Percentiles rank a stretch among this genome's conserved stretches.
Conservation (phyloP, 2,888 invertebrate genomes). For the Agrypnus murinus region DNA sequence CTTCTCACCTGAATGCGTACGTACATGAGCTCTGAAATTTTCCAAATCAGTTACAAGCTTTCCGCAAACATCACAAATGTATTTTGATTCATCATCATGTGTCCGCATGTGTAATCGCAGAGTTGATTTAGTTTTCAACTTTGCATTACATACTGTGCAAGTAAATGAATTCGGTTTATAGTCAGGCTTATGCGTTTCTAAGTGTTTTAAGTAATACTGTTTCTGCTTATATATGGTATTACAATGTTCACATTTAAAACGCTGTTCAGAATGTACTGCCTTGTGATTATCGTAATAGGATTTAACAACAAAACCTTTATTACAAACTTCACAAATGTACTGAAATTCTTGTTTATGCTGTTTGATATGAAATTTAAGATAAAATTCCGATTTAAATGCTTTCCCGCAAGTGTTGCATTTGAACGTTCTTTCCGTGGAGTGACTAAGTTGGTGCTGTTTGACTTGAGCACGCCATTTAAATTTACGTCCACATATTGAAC, state of each 20-base stretch:
- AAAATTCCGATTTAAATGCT: slow-evolving; percentile 61
- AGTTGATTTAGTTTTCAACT: slow-evolving; percentile 5
- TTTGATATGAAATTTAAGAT: slow-evolving; percentile 60
- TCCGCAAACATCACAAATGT: slow-evolving; percentile 64
- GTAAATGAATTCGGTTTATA: slow-evolving; percentile 44
- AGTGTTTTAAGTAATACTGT: slow-evolving; percentile 46
- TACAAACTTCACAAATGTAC: slow-evolving; percentile 48
- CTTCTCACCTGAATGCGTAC: slow-evolving; percentile 63
- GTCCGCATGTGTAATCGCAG: slow-evolving; percentile 45
- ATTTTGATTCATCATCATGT: slow-evolving; percentile 45
- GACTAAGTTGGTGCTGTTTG: slow-evolving; percentile 14
- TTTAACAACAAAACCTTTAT: slow-evolving; percentile 12
- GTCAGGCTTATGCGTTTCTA: slow-evolving; percentile 48
- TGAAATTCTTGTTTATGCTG: slow-evolving; percentile 57
- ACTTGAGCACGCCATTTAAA: slow-evolving; percentile 28
- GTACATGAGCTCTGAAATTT: slow-evolving; percentile 61
- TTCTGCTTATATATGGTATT: slow-evolving; percentile 71
- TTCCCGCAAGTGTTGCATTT: slow-evolving; percentile 41
- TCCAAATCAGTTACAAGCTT: slow-evolving; percentile 62
- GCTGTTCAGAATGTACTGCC: slow-evolving; percentile 68
- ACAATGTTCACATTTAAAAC: slow-evolving; percentile 72
- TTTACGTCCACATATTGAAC: slow-evolving; percentile 25
- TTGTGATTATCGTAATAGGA: slow-evolving; percentile 70
- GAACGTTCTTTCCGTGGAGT: slow-evolving; percentile 28
- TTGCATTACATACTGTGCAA: slow-evolving; percentile 53